A percentile compares a stretch with the other conserved stretches of the same genome.
Conservation (phyloP, 1,140 invertebrate genomes). For the Hesperophylax magnus region DNA sequence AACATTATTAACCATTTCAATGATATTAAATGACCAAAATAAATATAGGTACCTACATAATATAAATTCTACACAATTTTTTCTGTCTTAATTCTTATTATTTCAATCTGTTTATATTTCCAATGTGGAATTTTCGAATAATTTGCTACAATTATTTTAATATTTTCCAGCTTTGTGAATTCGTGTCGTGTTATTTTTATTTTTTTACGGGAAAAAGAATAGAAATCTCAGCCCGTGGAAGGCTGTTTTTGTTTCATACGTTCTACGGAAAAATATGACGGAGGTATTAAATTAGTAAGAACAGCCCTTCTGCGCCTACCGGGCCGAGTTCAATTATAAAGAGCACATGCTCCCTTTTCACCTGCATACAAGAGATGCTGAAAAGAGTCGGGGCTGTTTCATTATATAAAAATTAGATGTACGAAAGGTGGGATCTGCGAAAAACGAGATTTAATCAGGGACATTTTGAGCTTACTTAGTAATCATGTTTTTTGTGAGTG, state of each 20-base stretch:
- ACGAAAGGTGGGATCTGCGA: not conserved
- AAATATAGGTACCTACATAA: no score
- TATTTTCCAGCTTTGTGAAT: no score
- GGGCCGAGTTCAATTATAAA: constrained; percentile 5
- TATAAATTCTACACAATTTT: no score
- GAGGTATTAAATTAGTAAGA: not conserved
- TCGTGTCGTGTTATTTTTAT: no score
- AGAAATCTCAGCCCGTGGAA: not conserved
- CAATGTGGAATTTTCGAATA: no score
- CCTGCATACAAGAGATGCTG: not conserved
- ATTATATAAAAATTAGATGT: not conserved
- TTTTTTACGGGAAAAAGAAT: not conserved
- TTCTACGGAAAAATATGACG: constrained; percentile 16
- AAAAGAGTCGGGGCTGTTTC: not conserved
- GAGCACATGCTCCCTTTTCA: constrained; percentile 12
- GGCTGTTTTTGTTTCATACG: not conserved
- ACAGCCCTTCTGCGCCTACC: constrained; percentile 5
- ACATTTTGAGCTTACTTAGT: not conserved
- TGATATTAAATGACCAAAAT: no score
- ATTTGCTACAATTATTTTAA: no score
- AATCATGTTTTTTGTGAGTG: not conserved
- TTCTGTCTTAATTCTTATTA: no score
- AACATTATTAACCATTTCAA: no score
- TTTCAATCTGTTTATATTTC: no score
- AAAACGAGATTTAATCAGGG: not conserved